phyloP scores from a whole-genome alignment of 1,140 invertebrate species.

The Zaprionus nigranus region DNA sequence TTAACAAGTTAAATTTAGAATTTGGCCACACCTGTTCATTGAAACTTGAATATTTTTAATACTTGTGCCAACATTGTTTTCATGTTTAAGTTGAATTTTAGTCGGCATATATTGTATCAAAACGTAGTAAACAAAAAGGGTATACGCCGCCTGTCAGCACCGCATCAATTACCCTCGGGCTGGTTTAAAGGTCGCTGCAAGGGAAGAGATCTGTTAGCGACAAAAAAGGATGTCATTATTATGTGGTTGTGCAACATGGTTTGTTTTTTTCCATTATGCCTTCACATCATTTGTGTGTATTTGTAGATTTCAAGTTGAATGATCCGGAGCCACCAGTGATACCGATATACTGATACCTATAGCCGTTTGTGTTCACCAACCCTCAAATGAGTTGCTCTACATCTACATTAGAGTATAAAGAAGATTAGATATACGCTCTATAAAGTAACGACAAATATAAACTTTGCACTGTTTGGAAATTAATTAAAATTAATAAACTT shows the following conservation, averaged over 20 bases:
- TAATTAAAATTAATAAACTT: too few relatives aligned
- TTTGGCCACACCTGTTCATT: conserved; percentile 20
- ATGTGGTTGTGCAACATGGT: conserved; percentile 75
- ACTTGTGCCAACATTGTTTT: conserved; percentile 50
- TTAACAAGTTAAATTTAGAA: conserved; percentile 72
- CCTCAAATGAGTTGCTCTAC: conserved; percentile 47
- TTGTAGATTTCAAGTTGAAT: conserved; percentile 51
- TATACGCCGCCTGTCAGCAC: conserved; percentile 26
- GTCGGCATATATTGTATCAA: conserved; percentile 25
- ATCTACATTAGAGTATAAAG: background rate
- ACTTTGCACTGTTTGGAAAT: too few relatives aligned
- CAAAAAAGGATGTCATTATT: conserved; percentile 80
- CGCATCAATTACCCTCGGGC: conserved; percentile 58
- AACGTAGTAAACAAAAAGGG: conserved; percentile 26
- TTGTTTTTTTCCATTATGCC: conserved; percentile 45
- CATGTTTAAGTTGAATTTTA: conserved; percentile 72
- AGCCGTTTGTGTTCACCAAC: conserved; percentile 39
- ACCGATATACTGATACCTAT: conserved; percentile 36
- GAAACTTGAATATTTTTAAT: conserved; percentile 17
- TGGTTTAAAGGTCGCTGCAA: conserved; percentile 32
- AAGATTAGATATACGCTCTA: too few relatives aligned
- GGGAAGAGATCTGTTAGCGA: conserved; percentile 49
- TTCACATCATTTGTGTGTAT: conserved; percentile 28
- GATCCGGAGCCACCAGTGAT: conserved; percentile 52
- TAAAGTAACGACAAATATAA: too few relatives aligned